These are phyloP conservation scores for Sogatella furcifera DNA, from an alignment of 1,140 invertebrate genomes.

Conservation along the genomic window DNA sequence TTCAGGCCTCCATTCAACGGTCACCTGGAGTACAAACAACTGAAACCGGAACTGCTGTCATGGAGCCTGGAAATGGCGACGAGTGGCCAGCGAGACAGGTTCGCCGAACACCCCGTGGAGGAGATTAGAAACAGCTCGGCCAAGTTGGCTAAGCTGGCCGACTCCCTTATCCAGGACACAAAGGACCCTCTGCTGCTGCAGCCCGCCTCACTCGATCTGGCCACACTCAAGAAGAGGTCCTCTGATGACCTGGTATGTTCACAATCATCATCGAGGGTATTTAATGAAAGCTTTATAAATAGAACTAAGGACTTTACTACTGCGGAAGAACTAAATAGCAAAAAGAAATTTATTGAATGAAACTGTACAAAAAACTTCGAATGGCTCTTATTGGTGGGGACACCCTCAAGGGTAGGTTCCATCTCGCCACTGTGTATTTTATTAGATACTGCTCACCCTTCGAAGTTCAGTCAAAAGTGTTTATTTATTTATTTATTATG, in stretches of 20 bases:
- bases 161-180: conserved; percentile 79
- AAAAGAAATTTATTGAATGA: too few species aligned
- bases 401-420: too few species aligned
- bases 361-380: too few species aligned
- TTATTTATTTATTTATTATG: too few species aligned
- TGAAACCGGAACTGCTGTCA: conserved; percentile 58
- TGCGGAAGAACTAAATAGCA: too few species aligned
- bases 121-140: conserved; percentile 58
- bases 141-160: conserved; percentile 62
- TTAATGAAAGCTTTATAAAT: too few species aligned
- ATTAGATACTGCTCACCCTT: too few species aligned
- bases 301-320: too few species aligned
- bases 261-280: too few species aligned
- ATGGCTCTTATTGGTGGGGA: too few species aligned
- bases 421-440: too few species aligned
- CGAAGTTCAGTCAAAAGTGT: too few species aligned
- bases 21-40: conserved; percentile 52
- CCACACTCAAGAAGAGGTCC: conserved; percentile 73
- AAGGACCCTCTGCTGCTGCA: conserved; percentile 80
- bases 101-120: conserved; percentile 67
- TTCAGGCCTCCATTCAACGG: conserved; percentile 54
- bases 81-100: conserved; percentile 73
- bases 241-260: conserved; percentile 52
- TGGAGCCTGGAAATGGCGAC: conserved; percentile 76
- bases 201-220: conserved; percentile 74